Percentiles rank a stretch among this genome's conserved stretches.
phyloP scores from a whole-genome alignment of 2,113 vertebrate species.

The Fulmarus glacialis region DNA sequence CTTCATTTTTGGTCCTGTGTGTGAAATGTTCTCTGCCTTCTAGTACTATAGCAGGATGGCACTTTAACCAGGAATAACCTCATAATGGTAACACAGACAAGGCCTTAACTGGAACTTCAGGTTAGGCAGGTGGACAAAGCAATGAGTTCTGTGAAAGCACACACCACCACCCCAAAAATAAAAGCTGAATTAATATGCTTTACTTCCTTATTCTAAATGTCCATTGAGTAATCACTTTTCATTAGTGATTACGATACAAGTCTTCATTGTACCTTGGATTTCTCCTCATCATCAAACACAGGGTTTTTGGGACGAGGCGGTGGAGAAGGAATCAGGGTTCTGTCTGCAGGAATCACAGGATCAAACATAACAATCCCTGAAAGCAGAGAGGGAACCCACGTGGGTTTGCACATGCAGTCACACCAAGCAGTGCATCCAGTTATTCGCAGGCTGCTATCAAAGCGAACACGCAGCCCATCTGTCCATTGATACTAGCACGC shows the following conservation, averaged over 20 bases:
- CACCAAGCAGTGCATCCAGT: background rate
- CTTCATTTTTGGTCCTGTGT: background rate
- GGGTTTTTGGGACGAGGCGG: conserved; percentile 88
- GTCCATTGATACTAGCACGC: rapidly evolving
- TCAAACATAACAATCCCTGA: conserved; percentile 88
- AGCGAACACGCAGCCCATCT: background rate
- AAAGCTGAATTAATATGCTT: background rate
- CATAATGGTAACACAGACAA: background rate
- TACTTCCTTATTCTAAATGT: background rate
- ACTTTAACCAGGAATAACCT: background rate
- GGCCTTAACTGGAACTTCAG: background rate
- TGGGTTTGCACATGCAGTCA: background rate
- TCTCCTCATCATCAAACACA: conserved; percentile 94
- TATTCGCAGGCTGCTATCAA: background rate
- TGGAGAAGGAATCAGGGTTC: conserved; percentile 85
- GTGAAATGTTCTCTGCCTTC: background rate
- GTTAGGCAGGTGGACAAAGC: background rate
- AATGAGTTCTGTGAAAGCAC: background rate
- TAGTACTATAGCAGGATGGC: background rate
- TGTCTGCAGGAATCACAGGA: conserved; percentile 85
- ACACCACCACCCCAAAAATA: background rate
- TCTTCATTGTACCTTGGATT: conserved; percentile 83
- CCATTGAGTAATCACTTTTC: background rate
- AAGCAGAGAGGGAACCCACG: background rate
- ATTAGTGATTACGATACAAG: background rate